phyloP scores from a whole-genome alignment of 2,888 invertebrate species.

The Drosophila conformis region DNA sequence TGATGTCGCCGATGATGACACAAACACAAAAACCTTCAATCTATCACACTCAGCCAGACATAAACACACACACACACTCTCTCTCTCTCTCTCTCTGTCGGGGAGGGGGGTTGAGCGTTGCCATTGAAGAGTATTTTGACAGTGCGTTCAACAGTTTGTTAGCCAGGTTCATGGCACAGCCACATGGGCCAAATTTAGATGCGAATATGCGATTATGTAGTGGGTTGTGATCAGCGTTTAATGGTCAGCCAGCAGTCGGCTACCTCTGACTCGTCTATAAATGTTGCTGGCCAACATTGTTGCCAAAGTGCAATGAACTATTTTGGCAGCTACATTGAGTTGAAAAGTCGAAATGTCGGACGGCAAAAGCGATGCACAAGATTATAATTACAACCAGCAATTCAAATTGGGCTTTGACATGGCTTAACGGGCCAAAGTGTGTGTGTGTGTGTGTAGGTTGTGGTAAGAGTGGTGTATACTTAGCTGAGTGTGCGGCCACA shows the following conservation, averaged over 20 bases:
- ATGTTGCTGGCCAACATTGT: conserved; percentile 1
- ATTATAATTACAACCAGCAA: conserved; percentile 23
- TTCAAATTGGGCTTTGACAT: conserved; percentile 34
- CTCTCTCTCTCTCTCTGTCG: neutral
- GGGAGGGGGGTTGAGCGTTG: conserved; percentile 8
- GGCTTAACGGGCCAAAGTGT: conserved; percentile 9
- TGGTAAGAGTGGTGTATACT: neutral
- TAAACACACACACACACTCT: neutral
- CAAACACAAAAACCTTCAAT: conserved; percentile 33
- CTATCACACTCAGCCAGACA: neutral
- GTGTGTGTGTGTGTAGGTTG: neutral
- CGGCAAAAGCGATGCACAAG: conserved; percentile 17
- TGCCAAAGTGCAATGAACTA: conserved; percentile 43
- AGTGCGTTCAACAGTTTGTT: conserved; percentile 21
- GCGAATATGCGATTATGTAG: conserved; percentile 17
- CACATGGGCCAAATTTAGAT: conserved; percentile 19
- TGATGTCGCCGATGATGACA: conserved; percentile 29
- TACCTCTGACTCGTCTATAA: conserved; percentile 1
- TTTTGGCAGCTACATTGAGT: conserved; percentile 10
- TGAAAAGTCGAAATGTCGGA: conserved; percentile 37
- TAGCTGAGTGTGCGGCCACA: conserved; percentile 10
- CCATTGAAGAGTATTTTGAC: conserved; percentile 25
- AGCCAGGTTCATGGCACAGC: conserved; percentile 24
- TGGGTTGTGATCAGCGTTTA: conserved; percentile 6
- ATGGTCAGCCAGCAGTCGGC: conserved; percentile 4